These are phyloP conservation scores for Drosophila teissieri DNA, from an alignment of 1,140 invertebrate genomes.

Conservation along the genomic window DNA sequence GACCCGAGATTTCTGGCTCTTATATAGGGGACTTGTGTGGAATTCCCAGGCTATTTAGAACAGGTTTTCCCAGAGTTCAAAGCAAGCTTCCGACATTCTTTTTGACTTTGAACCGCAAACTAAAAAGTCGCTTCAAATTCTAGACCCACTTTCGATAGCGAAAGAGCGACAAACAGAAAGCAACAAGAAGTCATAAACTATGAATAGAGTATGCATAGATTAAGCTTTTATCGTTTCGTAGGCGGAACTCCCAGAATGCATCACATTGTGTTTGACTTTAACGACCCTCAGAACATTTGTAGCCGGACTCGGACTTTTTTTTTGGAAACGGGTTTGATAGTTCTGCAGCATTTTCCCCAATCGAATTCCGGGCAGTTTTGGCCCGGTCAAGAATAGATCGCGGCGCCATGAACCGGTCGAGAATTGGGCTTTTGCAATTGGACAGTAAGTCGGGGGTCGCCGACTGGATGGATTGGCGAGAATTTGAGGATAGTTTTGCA, in stretches of 20 bases:
- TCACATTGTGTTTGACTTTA: conserved; percentile 54
- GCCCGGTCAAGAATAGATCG: conserved; percentile 21
- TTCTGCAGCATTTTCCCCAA: conserved; percentile 62
- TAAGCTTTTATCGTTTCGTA: conserved; percentile 49
- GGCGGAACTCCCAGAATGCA: conserved; percentile 58
- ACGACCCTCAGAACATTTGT: conserved; percentile 56
- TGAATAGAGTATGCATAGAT: conserved; percentile 42
- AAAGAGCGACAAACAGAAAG: conserved; percentile 2
- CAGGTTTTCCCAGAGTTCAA: conserved; percentile 32
- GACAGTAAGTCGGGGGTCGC: conserved; percentile 48
- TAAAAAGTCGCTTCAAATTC: conserved; percentile 32
- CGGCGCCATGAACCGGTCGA: conserved; percentile 57
- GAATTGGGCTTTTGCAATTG: conserved; percentile 55
- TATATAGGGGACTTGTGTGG: conserved; percentile 21
- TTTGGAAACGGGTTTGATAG: conserved; percentile 64
- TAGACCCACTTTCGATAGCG: conserved; percentile 40
- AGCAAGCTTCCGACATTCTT: conserved; percentile 53
- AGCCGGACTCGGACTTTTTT: conserved; percentile 45
- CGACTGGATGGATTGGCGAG: conserved; percentile 46
- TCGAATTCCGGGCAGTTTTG: conserved; percentile 31
- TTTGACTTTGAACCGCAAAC: conserved; percentile 38
- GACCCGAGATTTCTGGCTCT: neutral
- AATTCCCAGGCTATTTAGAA: conserved; percentile 31
- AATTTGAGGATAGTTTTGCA: conserved; percentile 70
- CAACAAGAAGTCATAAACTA: conserved; percentile 36